Conservation (phyloP, 2,888 invertebrate genomes). For the Spodoptera picta region DNA sequence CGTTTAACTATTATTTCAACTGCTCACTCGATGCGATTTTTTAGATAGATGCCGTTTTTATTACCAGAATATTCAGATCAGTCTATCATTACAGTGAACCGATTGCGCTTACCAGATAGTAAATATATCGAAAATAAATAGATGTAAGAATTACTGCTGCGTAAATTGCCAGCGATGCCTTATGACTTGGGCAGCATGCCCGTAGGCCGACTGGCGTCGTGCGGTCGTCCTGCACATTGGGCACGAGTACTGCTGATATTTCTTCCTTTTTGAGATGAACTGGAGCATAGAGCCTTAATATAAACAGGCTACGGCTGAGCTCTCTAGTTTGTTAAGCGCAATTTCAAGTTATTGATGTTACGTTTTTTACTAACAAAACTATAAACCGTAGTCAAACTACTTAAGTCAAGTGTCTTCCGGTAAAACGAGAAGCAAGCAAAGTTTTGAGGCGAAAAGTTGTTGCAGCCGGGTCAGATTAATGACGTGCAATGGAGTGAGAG, state of each 20-base stretch:
- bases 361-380: conserved; percentile 24
- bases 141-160: conserved; percentile 36
- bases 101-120: conserved; percentile 55
- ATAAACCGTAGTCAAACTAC: conserved; percentile 31
- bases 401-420: conserved; percentile 33
- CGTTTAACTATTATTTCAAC: conserved; percentile 75
- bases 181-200: conserved; percentile 64
- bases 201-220: conserved; percentile 57
- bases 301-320: conserved; percentile 53
- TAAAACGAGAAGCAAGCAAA: conserved; percentile 41
- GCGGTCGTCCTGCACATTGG: conserved; percentile 58
- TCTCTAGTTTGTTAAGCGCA: background rate
- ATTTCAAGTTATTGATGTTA: conserved; percentile 13
- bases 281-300: conserved; percentile 67
- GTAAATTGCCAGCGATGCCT: conserved; percentile 38
- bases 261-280: conserved; percentile 61
- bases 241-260: conserved; percentile 68
- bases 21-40: conserved; percentile 71
- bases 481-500: conserved; percentile 56
- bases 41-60: conserved; percentile 72
- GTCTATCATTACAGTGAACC: conserved; percentile 55
- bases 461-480: conserved; percentile 64
- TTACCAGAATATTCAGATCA: conserved; percentile 67
- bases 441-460: conserved; percentile 54
- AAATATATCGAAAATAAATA: conserved; percentile 58